Percentiles rank a stretch among this genome's conserved stretches.
These are phyloP conservation scores for Bombus balteatus DNA, from an alignment of 1,140 invertebrate genomes.

Conservation along the genomic window DNA sequence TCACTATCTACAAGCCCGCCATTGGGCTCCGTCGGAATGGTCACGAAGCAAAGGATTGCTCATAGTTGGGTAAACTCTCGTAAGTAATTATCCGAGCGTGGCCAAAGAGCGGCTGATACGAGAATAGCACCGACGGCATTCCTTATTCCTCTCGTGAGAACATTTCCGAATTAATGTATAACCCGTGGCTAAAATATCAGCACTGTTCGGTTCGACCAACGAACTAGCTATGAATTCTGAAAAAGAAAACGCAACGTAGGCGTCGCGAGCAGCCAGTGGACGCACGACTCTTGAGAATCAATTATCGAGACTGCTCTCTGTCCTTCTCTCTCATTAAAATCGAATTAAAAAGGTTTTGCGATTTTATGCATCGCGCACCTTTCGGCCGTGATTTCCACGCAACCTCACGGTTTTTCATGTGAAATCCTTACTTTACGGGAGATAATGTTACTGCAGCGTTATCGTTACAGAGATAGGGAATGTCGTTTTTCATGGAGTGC, in stretches of 20 bases:
- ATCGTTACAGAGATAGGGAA: no score
- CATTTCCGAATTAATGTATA: conserved; percentile 72
- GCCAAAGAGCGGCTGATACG: conserved; percentile 19
- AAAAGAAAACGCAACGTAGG: background rate
- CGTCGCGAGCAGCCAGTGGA: conserved; percentile 10
- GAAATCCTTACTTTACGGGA: background rate
- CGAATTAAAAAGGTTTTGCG: conserved; percentile 48
- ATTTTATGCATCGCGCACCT: background rate
- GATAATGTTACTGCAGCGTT: no score
- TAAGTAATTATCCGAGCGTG: conserved; percentile 69
- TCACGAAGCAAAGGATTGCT: conserved; percentile 24
- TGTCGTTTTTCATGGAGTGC: background rate
- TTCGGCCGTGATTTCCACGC: background rate
- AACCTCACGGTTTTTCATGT: background rate
- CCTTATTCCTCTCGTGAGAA: conserved; percentile 71
- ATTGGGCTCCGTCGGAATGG: no score
- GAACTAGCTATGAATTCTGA: background rate
- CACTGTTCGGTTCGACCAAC: background rate
- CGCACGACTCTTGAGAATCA: conserved; percentile 63
- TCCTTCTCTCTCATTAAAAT: conserved; percentile 50
- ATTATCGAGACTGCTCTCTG: conserved; percentile 58
- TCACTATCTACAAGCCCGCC: no score
- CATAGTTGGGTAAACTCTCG: conserved; percentile 54
- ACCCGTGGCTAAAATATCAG: conserved; percentile 61
- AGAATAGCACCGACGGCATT: conserved; percentile 60